Base-by-base conservation (phyloP, 2,113 vertebrate species). In the Petrocephalus zakoni region DNA sequence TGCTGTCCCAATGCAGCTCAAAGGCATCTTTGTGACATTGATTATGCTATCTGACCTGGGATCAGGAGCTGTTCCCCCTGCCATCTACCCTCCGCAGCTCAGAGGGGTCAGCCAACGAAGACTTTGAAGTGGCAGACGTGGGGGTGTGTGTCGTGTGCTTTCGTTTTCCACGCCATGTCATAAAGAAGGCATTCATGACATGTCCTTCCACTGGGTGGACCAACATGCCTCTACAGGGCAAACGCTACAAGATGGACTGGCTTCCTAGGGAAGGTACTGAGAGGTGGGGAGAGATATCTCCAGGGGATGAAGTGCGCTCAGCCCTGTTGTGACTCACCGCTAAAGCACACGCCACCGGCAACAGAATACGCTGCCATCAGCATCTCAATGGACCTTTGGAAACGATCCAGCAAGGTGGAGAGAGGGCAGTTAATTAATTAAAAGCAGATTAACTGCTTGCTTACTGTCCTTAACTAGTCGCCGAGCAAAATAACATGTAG, bases 41-140 rank as follows among this genome's bases (percentile, higher is more conserved):
- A 91, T 87, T 90, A 90, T 84, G 87, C 29, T 93, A 95, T 95
- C 95, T 94, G 92, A 92, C 94, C 93, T 92, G 94, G 94, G 94
- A 95, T 95, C 94, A 94, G 88, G 90, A 91, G 84, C 51, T 89
- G 13, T 86, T 21, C 47, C 92, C 93, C 91, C 88, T 92, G 90
- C 88, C 87, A 0, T 22, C 51, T 51, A 19, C 47, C 68, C 81
- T 92, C 82, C 90, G 88, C 88, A 88, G 94, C 90, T 93, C 93
- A 94, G 91, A 93, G 94, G 93, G 87, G 89, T 92, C 91, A 89
- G 88, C 91, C 94, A 95, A 93, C 94, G 94, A 94, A 94, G 94
- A 94, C 82, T 46, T 55, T 55, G 84, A 51, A 29, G 52, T 53
- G 49, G 11, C 46, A 0, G 8, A 21, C 46, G 10, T 83, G 81